These are phyloP conservation scores for Otus sunia DNA, from an alignment of 2,113 vertebrate species.

Conservation along the genomic window DNA sequence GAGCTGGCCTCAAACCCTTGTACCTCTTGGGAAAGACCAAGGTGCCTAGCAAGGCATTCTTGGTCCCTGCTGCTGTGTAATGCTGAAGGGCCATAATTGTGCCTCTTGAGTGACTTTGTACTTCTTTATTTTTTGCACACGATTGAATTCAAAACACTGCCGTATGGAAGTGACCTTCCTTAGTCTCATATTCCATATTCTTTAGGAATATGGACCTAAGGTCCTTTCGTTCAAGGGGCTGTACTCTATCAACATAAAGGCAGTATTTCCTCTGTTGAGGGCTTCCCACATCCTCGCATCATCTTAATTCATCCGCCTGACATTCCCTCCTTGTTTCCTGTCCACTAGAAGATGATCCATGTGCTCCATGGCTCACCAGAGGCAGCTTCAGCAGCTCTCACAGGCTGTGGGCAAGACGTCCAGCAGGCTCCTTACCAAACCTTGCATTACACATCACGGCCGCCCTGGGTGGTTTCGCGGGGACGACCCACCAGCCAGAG, in stretches of 20 bases:
- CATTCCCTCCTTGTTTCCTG: background rate
- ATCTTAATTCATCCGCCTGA: background rate
- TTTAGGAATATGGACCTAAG: background rate
- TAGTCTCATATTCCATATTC: background rate
- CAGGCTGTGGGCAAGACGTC: background rate
- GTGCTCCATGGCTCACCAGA: background rate
- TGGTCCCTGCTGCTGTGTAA: background rate
- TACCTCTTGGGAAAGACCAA: background rate
- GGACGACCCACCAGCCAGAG: background rate
- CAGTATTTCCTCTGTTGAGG: background rate
- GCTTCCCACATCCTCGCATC: background rate
- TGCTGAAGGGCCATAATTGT: background rate
- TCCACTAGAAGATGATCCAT: background rate
- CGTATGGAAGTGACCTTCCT: background rate
- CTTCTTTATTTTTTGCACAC: background rate
- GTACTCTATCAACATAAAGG: background rate
- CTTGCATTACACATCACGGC: accelerated
- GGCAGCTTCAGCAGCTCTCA: background rate
- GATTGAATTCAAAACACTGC: background rate
- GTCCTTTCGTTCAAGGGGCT: background rate
- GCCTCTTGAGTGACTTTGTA: accelerated
- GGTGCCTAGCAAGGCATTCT: background rate
- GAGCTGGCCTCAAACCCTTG: background rate
- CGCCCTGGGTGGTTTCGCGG: accelerated
- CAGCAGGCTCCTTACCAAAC: accelerated